These are phyloP conservation scores for Phasia obesa DNA, from an alignment of 2,888 invertebrate genomes.

Conservation along the genomic window DNA sequence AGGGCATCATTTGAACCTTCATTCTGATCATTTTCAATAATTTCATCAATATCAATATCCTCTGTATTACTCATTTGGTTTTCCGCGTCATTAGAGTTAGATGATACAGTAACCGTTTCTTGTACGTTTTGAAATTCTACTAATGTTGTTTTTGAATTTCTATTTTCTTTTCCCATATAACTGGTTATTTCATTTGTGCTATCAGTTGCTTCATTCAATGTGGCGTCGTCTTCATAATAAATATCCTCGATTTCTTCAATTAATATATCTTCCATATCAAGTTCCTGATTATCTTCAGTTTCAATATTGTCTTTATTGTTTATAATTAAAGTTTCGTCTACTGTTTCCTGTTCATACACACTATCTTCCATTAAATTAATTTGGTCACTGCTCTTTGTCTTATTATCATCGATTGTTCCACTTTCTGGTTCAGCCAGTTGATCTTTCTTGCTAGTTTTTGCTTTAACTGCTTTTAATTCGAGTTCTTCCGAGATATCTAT, in stretches of 20 bases:
- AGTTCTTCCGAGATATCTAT: neutral
- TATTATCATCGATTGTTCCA: neutral
- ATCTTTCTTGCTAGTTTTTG: neutral
- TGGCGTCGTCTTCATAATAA: conserved; percentile 9
- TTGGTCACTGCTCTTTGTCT: neutral
- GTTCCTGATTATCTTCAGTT: neutral
- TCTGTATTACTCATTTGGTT: neutral
- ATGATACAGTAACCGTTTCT: neutral
- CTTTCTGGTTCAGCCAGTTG: neutral
- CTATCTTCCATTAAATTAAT: conserved; percentile 9
- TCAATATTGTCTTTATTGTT: neutral
- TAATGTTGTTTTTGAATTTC: neutral
- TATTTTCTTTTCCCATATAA: neutral
- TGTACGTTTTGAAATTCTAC: neutral
- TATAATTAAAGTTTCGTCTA: neutral
- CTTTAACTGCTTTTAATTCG: neutral
- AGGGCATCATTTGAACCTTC: neutral
- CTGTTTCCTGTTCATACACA: neutral
- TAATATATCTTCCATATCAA: neutral
- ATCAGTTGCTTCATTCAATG: neutral
- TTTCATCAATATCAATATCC: neutral
- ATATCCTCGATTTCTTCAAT: conserved; percentile 7
- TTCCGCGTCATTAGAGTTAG: neutral
- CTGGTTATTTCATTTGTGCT: neutral
- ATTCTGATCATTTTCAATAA: conserved; percentile 1